Evolutionary conservation across 2,797 vertebrate genomes (phyloP).

Genomic region (Glossophaga mutica): DNA sequence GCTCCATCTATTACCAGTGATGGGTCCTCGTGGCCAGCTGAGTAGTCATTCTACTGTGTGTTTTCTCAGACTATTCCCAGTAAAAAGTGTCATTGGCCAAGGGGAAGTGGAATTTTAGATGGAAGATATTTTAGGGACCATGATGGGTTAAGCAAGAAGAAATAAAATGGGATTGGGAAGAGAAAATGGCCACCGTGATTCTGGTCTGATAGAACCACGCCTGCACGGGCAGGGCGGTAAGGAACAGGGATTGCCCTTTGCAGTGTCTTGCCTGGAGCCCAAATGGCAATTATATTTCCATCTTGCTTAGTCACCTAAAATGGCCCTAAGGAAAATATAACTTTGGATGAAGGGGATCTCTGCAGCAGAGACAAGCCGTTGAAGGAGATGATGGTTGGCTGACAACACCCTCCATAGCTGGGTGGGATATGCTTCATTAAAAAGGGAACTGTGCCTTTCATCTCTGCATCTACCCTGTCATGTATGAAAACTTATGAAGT

Average conservation of each 20-base stretch:
- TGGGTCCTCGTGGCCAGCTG: background rate
- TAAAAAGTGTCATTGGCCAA: background rate
- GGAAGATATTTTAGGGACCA: background rate
- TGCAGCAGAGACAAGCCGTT: background rate
- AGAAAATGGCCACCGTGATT: background rate
- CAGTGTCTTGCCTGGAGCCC: background rate
- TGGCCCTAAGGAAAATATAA: background rate
- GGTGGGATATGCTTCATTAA: background rate
- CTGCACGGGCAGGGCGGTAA: background rate
- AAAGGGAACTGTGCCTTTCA: background rate
- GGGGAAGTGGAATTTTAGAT: background rate
- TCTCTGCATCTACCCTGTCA: background rate
- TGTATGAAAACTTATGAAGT: background rate
- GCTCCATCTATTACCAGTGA: background rate
- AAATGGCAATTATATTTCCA: background rate
- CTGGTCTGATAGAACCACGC: background rate
- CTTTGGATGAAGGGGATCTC: background rate
- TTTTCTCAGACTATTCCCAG: background rate
- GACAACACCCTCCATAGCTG: background rate
- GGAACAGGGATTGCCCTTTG: background rate
- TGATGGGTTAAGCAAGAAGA: background rate
- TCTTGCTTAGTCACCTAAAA: background rate
- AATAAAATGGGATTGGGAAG: background rate
- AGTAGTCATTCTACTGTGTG: background rate
- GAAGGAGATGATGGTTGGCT: background rate